Conservation (phyloP, 2,113 vertebrate genomes). For the Takifugu flavidus region DNA sequence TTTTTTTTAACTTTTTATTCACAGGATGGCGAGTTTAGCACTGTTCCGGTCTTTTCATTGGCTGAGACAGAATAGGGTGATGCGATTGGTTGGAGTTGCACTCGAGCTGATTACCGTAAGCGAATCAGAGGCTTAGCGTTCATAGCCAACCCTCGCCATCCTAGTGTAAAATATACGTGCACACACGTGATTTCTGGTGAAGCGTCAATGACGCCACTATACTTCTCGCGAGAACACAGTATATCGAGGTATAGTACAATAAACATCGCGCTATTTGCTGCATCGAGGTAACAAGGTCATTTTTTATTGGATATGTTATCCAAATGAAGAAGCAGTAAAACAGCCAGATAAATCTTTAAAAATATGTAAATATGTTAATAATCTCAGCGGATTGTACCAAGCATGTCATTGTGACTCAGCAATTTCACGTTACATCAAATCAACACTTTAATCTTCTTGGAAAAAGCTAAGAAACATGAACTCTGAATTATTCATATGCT, state of each 20-base stretch:
- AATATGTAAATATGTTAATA: too few relatives aligned
- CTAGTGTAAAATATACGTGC: constrained; percentile 32
- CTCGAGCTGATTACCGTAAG: neutral
- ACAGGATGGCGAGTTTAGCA: neutral
- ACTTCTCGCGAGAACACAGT: constrained; percentile 25
- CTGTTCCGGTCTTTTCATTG: neutral
- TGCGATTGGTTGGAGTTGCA: neutral
- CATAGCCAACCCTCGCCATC: neutral
- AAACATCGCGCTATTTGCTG: constrained; percentile 39
- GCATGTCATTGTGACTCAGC: too few relatives aligned
- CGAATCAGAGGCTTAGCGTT: neutral
- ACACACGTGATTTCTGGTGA: constrained; percentile 37
- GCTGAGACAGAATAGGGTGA: neutral
- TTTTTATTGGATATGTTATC: too few relatives aligned
- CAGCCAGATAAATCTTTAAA: too few relatives aligned
- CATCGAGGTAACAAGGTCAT: constrained; percentile 15
- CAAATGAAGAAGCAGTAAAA: too few relatives aligned
- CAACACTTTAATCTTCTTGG: too few relatives aligned
- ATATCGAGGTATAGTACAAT: too few relatives aligned
- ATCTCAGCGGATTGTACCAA: too few relatives aligned
- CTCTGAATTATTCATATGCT: too few relatives aligned
- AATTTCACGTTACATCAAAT: too few relatives aligned
- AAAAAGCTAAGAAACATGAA: too few relatives aligned
- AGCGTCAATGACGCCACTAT: neutral
- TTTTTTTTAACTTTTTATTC: neutral